These are phyloP conservation scores for Cheumatopsyche charites DNA, from an alignment of 1,140 invertebrate genomes.

Conservation along the genomic window DNA sequence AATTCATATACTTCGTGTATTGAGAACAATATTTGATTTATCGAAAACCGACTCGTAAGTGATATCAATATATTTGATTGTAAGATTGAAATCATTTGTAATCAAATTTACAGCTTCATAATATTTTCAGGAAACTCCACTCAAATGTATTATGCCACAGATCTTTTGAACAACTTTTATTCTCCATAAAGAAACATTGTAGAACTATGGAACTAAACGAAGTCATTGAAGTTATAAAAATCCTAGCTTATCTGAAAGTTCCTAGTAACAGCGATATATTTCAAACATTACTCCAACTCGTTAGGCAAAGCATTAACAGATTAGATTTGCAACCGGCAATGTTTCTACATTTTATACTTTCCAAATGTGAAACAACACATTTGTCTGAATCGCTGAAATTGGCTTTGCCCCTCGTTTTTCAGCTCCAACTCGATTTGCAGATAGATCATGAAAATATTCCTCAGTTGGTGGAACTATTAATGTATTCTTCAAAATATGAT, in stretches of 20 bases:
- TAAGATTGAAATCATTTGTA: neutral
- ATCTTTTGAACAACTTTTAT: constrained; percentile 60
- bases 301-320: constrained; percentile 65
- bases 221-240: constrained; percentile 63
- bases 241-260: constrained; percentile 63
- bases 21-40: constrained; percentile 32
- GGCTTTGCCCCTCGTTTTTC: constrained; percentile 68
- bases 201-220: constrained; percentile 61
- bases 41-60: constrained; percentile 32
- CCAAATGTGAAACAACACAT: constrained; percentile 57
- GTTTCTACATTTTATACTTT: constrained; percentile 65
- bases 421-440: constrained; percentile 63
- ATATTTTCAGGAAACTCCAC: neutral
- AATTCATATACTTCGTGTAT: constrained; percentile 34
- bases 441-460: constrained; percentile 61
- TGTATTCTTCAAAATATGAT: constrained; percentile 59
- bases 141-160: constrained; percentile 49
- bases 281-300: constrained; percentile 66
- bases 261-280: constrained; percentile 62
- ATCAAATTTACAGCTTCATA: neutral
- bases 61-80: neutral
- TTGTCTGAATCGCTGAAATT: constrained; percentile 65
- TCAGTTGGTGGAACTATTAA: constrained; percentile 60
- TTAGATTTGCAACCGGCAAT: constrained; percentile 66
- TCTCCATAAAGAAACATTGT: constrained; percentile 60